phyloP scores from a whole-genome alignment of 2,888 invertebrate genomes.

The Epirrhoe alternata region DNA sequence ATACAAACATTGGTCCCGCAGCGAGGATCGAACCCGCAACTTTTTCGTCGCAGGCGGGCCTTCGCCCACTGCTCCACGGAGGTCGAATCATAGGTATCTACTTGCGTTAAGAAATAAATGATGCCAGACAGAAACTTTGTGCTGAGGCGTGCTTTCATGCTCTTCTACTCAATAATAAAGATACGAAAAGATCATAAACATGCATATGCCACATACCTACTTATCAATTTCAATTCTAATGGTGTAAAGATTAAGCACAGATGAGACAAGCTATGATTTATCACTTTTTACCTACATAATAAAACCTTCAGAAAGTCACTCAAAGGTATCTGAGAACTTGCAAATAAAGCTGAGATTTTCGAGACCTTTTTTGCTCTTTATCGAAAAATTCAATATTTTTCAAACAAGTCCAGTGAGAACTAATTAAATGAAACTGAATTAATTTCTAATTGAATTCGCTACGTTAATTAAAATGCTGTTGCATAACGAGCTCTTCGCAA shows the following conservation, averaged over 20 bases:
- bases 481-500: conserved; percentile 33
- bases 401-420: conserved; percentile 18
- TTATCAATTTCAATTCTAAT: conserved; percentile 78
- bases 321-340: too few relatives aligned
- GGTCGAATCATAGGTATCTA: too few relatives aligned
- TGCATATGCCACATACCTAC: conserved; percentile 81
- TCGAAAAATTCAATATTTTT: not conserved
- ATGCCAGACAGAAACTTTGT: too few relatives aligned
- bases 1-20: too few relatives aligned
- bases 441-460: conserved; percentile 38
- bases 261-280: conserved; percentile 1
- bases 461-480: conserved; percentile 39
- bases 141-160: conserved; percentile 6
- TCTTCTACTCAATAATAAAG: conserved; percentile 71
- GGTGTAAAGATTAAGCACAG: conserved; percentile 55
- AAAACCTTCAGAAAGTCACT: conserved; percentile 13
- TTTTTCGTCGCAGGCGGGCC: too few relatives aligned
- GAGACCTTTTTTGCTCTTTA: not conserved
- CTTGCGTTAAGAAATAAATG: too few relatives aligned
- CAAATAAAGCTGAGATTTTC: not conserved
- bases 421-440: conserved; percentile 35
- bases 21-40: too few relatives aligned
- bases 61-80: too few relatives aligned
- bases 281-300: conserved; percentile 22
- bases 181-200: conserved; percentile 75